phyloP scores from a whole-genome alignment of 2,888 invertebrate genomes.

The Oxytorus armatus region DNA sequence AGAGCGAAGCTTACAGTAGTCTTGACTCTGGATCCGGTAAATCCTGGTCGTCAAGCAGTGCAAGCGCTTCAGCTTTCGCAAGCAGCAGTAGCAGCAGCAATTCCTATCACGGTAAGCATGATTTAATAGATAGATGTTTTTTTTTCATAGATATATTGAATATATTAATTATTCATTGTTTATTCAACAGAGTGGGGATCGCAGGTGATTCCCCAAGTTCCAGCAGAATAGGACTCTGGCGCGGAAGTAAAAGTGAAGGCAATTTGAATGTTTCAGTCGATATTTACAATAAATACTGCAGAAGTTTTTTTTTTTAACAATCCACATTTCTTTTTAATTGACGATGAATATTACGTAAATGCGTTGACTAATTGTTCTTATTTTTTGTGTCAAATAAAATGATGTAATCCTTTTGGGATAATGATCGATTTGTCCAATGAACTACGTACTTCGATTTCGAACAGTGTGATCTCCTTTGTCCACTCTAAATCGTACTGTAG shows the following conservation, averaged over 20 bases:
- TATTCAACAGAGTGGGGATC: constrained; percentile 15
- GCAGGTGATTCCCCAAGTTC: constrained; percentile 22
- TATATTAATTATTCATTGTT: constrained; percentile 1
- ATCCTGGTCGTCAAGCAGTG: constrained; percentile 56
- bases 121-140: background rate
- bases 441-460: too few species aligned
- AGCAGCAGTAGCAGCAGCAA: constrained; percentile 51
- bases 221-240: background rate
- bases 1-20: constrained; percentile 49
- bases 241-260: background rate
- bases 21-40: constrained; percentile 20
- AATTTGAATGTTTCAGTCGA: background rate
- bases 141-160: background rate
- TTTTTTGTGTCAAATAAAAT: constrained; percentile 23
- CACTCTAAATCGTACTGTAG: too few species aligned
- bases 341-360: constrained; percentile 12
- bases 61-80: constrained; percentile 56
- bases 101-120: constrained; percentile 29
- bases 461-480: too few species aligned
- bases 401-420: background rate
- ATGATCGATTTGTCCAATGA: background rate
- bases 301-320: background rate
- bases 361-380: constrained; percentile 11
- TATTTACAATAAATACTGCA: constrained; percentile 17
- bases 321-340: background rate